Conservation (phyloP, 1,140 invertebrate species). For the Calliphora vicina region DNA sequence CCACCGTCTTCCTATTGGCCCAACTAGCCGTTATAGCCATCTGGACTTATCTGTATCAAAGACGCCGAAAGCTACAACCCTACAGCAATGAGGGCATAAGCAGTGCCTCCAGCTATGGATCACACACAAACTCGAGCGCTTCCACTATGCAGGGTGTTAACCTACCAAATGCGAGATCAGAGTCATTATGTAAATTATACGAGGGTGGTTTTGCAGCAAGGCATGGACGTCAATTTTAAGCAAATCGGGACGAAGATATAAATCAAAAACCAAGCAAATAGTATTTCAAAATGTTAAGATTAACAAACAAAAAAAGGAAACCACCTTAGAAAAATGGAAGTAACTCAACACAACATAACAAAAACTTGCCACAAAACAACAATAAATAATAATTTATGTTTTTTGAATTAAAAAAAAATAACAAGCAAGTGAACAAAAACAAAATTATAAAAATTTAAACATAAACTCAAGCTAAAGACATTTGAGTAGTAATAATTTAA, state of each 20-base stretch:
- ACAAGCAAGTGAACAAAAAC: slow-evolving; percentile 20
- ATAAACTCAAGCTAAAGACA: neutral
- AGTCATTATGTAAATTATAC: slow-evolving; percentile 84
- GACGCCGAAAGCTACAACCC: slow-evolving; percentile 66
- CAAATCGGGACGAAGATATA: neutral
- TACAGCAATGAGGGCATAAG: slow-evolving; percentile 44
- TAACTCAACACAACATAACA: neutral
- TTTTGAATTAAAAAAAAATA: neutral
- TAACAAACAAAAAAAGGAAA: slow-evolving; percentile 32
- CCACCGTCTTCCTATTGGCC: slow-evolving; percentile 78
- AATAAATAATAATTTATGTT: neutral
- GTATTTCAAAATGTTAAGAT: neutral
- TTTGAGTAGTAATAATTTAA: neutral
- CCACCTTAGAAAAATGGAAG: slow-evolving; percentile 23
- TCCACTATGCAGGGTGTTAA: slow-evolving; percentile 50
- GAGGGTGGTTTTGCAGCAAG: slow-evolving; percentile 74
- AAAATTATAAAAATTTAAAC: neutral
- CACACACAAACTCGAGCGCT: slow-evolving; percentile 40
- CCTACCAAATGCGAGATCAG: slow-evolving; percentile 68
- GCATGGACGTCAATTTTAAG: slow-evolving; percentile 81
- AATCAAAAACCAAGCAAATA: neutral
- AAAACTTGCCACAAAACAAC: slow-evolving; percentile 29
- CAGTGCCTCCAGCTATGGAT: slow-evolving; percentile 36
- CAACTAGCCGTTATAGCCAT: slow-evolving; percentile 81
- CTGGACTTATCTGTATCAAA: slow-evolving; percentile 84